Percentiles rank a stretch among this genome's conserved stretches.
phyloP scores from a whole-genome alignment of 2,113 vertebrate species.

The Chloropsis hardwickii region DNA sequence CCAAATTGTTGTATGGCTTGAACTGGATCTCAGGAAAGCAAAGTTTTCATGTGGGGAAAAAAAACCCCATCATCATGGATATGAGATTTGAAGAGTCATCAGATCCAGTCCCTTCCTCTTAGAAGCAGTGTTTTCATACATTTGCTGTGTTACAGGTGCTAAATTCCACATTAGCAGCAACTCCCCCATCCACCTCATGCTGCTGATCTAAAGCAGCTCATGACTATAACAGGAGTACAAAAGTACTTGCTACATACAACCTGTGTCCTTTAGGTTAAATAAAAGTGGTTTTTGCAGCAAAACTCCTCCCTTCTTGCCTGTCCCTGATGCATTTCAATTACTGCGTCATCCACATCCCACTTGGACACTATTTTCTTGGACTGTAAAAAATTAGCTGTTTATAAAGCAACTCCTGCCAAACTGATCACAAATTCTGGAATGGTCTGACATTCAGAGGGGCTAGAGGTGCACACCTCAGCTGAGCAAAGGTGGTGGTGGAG shows the following conservation, averaged over 20 bases:
- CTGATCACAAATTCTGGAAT: background rate
- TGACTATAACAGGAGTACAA: background rate
- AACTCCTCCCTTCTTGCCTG: background rate
- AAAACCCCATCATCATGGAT: fast-evolving
- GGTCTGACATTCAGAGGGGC: background rate
- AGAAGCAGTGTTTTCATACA: background rate
- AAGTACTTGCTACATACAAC: background rate
- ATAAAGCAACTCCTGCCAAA: background rate
- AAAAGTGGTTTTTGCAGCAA: background rate
- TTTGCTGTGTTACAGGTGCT: background rate
- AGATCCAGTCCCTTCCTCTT: background rate
- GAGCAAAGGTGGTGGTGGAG: background rate
- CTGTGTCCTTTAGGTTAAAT: background rate
- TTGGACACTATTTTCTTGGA: background rate
- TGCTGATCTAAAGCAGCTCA: background rate
- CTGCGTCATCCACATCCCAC: background rate
- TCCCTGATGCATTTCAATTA: background rate
- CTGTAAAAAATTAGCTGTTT: background rate
- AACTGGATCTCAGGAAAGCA: background rate
- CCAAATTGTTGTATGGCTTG: background rate
- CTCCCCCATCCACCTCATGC: fast-evolving
- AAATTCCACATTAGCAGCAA: background rate
- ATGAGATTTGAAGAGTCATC: background rate
- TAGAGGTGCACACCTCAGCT: background rate
- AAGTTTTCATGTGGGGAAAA: background rate